Evolutionary conservation across 2,113 vertebrate genomes (phyloP).

Genomic region (Calyptommatus sinebrachiatus): DNA sequence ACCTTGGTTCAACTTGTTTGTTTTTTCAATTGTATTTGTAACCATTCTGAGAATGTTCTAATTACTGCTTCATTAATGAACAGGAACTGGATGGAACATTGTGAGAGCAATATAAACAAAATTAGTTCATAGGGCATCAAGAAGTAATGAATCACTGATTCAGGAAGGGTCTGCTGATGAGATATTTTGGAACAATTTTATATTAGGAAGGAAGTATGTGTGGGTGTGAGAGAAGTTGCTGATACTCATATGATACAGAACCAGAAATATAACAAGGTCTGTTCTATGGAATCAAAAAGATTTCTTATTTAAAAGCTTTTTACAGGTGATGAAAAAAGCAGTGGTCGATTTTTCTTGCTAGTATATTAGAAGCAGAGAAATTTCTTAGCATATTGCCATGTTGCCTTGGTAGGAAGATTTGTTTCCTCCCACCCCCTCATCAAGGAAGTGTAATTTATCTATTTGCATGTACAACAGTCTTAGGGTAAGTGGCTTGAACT

Average conservation of each 20-base stretch:
- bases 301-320: conserved; percentile 3
- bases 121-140: conserved; percentile 45
- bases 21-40: neutral
- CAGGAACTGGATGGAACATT: conserved; percentile 44
- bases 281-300: conserved; percentile 61
- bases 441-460: neutral
- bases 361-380: neutral
- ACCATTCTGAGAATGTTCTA: neutral
- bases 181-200: conserved; percentile 73
- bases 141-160: conserved; percentile 57
- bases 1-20: neutral
- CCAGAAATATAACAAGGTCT: conserved; percentile 46
- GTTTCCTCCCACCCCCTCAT: neutral
- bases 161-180: conserved; percentile 64
- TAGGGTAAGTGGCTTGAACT: neutral
- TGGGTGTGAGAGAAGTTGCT: conserved; percentile 71
- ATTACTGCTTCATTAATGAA: conserved; percentile 53
- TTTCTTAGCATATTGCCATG: neutral
- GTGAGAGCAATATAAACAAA: conserved; percentile 47
- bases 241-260: conserved; percentile 63
- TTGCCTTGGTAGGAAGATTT: neutral
- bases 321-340: neutral
- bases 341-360: neutral
- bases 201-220: conserved; percentile 76
- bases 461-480: neutral